Base-by-base conservation (phyloP, 92 coral and sea anemone species). In the Nematostella vectensis region DNA sequence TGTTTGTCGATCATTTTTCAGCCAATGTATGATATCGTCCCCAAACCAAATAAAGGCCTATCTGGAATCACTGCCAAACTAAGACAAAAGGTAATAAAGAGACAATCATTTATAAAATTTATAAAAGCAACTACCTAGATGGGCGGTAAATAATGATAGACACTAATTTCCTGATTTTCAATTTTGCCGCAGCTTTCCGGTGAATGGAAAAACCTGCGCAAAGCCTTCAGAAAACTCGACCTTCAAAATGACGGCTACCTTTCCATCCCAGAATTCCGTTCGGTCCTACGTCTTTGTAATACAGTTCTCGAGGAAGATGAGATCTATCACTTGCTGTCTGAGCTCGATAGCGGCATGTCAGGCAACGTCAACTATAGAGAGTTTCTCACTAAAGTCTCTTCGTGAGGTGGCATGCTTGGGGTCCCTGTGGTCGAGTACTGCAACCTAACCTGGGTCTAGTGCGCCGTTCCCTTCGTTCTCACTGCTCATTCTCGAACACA, bases 161-260 rank as follows among this genome's bases (percentile, higher is more conserved):
- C 40, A 33, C 40, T 33, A 33, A 15, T 33, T 15, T 33, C 40
- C 40, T 6, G 6, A 6, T 33, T 15, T 33, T 33, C 15, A 15
- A 6, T 33, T 15, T 33, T 33, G n/a, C n/a, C n/a, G n/a, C 62
- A 91, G 98, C 54, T 91, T 51, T 91, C 98, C 17, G 85, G 94
- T 49, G 94, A 91, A 17, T 91, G 95, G 95, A 78, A 67, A 58
- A 91, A 74, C 38, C 81, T 91, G 19, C 80, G 94, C 22, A 74
- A 95, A 25, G 96, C 98, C 19, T 91, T 91, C 65, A 83, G 83
- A 19, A 91, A 85, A 29, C 84, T 91, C 24, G 98, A 91, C 67
- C 70, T 71, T 31, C 80, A 80, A 51, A 91, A 86, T 74, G 94
- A 78, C 16, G 98, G 94, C 0, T 91, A 74, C 71, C 84, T 91